phyloP scores from a whole-genome alignment of 2,113 vertebrate genomes.

The Odocoileus virginianus region DNA sequence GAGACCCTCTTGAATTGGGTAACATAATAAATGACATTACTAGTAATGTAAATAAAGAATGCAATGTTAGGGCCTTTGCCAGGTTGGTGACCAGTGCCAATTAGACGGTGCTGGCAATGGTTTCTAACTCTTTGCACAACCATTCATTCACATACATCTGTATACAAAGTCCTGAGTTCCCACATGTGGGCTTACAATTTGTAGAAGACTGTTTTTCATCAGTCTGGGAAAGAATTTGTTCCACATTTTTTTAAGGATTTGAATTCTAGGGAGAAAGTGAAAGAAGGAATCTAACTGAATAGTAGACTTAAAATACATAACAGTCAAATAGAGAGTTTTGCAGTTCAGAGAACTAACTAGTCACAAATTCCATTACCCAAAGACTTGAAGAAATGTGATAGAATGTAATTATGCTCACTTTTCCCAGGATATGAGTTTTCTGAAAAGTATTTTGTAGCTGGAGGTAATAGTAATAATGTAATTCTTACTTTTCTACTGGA shows the following conservation, averaged over 20 bases:
- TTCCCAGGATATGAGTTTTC: not conserved
- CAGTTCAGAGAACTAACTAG: not conserved
- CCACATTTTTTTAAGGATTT: constrained; percentile 29
- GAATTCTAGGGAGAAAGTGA: constrained; percentile 20
- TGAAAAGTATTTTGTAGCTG: not conserved
- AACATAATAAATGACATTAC: not conserved
- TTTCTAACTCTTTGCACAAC: constrained; percentile 1
- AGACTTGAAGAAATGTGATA: not conserved
- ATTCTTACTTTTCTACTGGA: not conserved
- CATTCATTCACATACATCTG: not conserved
- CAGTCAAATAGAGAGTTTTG: not conserved
- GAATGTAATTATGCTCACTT: not conserved
- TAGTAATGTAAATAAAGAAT: not conserved
- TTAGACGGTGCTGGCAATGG: not conserved
- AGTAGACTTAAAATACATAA: not conserved
- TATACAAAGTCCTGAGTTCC: not conserved
- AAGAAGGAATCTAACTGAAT: not conserved
- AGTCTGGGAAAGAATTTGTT: constrained; percentile 48
- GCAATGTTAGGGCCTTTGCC: not conserved
- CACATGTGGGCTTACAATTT: constrained; percentile 24
- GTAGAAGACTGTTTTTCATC: constrained; percentile 57
- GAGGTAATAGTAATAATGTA: not conserved
- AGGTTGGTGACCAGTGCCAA: not conserved
- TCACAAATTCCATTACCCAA: not conserved
- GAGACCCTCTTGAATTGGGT: not conserved